These are phyloP conservation scores for Semicossyphus pulcher DNA, from an alignment of 2,113 vertebrate species.

Conservation along the genomic window DNA sequence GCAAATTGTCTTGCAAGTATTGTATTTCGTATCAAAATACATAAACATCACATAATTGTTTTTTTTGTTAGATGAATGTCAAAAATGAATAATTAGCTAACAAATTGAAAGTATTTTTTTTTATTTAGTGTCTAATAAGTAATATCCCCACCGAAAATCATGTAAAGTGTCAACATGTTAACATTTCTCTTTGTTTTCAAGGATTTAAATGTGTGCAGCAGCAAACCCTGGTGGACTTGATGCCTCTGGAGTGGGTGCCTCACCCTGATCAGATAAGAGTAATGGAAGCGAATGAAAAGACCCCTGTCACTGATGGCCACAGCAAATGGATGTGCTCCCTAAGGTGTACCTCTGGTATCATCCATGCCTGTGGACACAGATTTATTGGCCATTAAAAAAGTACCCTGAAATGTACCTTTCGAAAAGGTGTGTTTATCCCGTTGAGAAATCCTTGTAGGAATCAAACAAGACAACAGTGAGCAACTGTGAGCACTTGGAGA, in stretches of 20 bases:
- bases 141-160: background rate
- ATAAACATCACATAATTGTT: too few relatives aligned
- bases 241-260: conserved; percentile 64
- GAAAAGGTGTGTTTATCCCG: conserved; percentile 74
- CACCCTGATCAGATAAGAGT: conserved; percentile 82
- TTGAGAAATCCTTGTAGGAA: conserved; percentile 63
- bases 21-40: too few relatives aligned
- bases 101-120: too few relatives aligned
- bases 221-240: conserved; percentile 50
- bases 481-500: conserved; percentile 34
- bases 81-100: too few relatives aligned
- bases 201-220: conserved; percentile 36
- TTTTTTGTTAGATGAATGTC: too few relatives aligned
- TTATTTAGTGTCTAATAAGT: background rate
- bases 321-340: conserved; percentile 80
- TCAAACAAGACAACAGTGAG: conserved; percentile 48
- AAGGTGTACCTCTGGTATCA: conserved; percentile 79
- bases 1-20: too few relatives aligned
- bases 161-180: conserved; percentile 10
- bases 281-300: conserved; percentile 81
- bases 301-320: conserved; percentile 76
- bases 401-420: conserved; percentile 74
- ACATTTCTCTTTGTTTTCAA: conserved; percentile 36
- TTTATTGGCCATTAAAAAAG: conserved; percentile 82
- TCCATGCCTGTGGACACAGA: conserved; percentile 79